These are phyloP conservation scores for Meloidogyne floridensis DNA, from an alignment of 1,140 invertebrate species.

Conservation along the genomic window DNA sequence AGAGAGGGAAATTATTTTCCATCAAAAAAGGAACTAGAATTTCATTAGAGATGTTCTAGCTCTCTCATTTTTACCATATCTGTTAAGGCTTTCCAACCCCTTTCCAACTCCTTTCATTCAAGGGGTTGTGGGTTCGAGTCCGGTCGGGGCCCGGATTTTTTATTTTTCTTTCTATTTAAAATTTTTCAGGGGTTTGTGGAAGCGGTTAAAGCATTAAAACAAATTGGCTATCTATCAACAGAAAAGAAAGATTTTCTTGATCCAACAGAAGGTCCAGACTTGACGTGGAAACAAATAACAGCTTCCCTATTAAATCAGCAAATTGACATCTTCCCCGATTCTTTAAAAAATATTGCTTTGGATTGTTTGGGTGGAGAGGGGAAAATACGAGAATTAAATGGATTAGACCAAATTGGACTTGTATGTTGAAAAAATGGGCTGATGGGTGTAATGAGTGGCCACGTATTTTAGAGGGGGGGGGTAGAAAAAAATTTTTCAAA, in stretches of 20 bases:
- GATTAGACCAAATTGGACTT: constrained; percentile 50
- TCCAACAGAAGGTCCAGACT: constrained; percentile 83
- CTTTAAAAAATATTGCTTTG: constrained; percentile 78
- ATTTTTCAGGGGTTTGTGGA: constrained; percentile 79
- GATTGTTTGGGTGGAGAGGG: constrained; percentile 76
- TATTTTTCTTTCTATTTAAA: not conserved
- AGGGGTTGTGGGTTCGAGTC: too few relatives aligned
- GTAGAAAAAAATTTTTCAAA: constrained; percentile 68
- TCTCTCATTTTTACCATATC: not conserved
- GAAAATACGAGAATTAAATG: constrained; percentile 50
- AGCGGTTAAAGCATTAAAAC: constrained; percentile 80
- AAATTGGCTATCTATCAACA: constrained; percentile 83
- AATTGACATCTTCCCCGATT: constrained; percentile 86
- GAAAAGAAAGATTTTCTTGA: constrained; percentile 84
- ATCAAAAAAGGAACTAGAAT: too few relatives aligned
- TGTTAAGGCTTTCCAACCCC: not conserved
- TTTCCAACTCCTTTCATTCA: too few relatives aligned
- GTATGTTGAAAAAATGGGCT: not conserved
- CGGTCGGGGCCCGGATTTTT: too few relatives aligned
- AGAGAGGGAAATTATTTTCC: too few relatives aligned
- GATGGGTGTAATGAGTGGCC: not conserved
- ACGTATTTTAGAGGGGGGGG: too few relatives aligned
- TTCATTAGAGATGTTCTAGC: too few relatives aligned
- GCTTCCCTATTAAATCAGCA: constrained; percentile 82
- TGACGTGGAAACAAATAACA: constrained; percentile 90